These are phyloP conservation scores for Leptocoma aspasia DNA, from an alignment of 2,113 vertebrate genomes.

Conservation along the genomic window DNA sequence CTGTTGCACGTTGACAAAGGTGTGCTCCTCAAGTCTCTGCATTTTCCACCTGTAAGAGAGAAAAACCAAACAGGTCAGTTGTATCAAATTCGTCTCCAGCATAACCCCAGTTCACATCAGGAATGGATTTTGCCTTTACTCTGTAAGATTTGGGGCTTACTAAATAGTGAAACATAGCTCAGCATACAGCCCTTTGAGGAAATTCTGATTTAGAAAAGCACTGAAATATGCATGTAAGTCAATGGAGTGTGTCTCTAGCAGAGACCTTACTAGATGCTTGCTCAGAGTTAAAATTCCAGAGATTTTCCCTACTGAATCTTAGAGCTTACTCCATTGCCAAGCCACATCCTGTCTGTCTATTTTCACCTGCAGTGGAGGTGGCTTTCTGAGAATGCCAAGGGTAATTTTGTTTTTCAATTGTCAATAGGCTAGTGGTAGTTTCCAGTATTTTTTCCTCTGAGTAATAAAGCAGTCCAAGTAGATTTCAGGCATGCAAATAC, in stretches of 20 bases:
- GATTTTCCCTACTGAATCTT: background rate
- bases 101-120: background rate
- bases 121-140: background rate
- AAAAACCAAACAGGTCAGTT: background rate
- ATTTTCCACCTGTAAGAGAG: background rate
- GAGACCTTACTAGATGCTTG: background rate
- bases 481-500: background rate
- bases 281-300: background rate
- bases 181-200: background rate
- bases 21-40: background rate
- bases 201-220: constrained; percentile 41
- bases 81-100: background rate
- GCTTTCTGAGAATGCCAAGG: background rate
- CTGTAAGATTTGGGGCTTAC: background rate
- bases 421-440: background rate
- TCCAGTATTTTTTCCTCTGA: background rate
- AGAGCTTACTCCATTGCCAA: background rate
- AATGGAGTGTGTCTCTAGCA: background rate
- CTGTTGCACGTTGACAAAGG: background rate
- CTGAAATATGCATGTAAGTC: constrained; percentile 28
- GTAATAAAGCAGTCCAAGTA: background rate
- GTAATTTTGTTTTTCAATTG: background rate
- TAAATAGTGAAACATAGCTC: background rate
- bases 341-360: background rate
- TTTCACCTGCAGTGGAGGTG: background rate